Base-by-base conservation (phyloP, 2,797 vertebrate species). In the Hemibagrus guttatus region DNA sequence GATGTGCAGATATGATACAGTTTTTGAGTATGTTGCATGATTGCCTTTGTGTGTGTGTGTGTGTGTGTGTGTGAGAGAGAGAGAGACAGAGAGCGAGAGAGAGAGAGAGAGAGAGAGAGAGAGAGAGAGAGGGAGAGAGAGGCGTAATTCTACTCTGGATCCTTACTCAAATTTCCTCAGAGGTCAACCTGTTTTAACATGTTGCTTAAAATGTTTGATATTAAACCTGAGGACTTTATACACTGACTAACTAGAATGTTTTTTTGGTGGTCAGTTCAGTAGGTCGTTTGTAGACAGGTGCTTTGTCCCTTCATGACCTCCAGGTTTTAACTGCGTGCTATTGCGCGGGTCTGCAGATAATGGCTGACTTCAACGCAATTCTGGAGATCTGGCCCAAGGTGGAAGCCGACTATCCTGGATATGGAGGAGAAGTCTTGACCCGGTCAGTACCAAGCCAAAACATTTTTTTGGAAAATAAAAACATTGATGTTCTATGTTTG, bases 371-470 rank as follows among this genome's bases (percentile, higher is more conserved):
- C 78, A 94, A 95, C 2, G 0, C 63, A 31, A 86, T 96, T 88
- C 91, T 96, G 89, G 93, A 93, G 66, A 83, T 46, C 87, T 96
- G 95, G 95, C 90, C 87, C n/a, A 85, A 92, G 7, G 88, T 96
- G 68, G 95, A 95, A 85, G 88, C 89, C 0, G 94, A 96, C 91
- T 92, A 92, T 72, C 17, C 21, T 11, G n/a, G 31, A 46, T 0
- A 31, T 14, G 95, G 95, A 52, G 88, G 90, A 86, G 75, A 93
- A 85, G 94, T 96, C 83, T 91, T 96, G 86, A 91, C 63, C 83
- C 92, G 95, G 95, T 96, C 49, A 92, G 94, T 94, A 66, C n/a
- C 49, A 23, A 42, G 11, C 31, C 68, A 19, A 31, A 58, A 79
- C 21, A n/a, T 59, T 2, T n/a, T 19, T 49, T 81, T 19, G 13